phyloP scores from a whole-genome alignment of 1,140 invertebrate genomes.

The Drosophila repleta region DNA sequence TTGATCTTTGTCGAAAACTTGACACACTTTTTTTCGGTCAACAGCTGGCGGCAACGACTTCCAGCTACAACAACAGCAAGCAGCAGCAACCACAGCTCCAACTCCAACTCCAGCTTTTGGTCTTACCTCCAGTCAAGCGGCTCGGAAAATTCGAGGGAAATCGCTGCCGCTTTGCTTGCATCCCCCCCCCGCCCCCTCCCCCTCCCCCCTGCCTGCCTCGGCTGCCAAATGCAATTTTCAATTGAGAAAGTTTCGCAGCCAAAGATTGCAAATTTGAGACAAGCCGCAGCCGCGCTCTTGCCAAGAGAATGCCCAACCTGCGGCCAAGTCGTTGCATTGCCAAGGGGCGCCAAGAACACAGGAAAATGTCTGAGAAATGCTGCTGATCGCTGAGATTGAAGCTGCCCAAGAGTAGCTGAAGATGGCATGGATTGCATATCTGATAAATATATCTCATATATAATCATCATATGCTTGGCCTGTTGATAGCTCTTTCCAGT shows the following conservation, averaged over 20 bases:
- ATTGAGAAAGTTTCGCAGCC: conserved; percentile 70
- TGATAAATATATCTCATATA: too few relatives aligned
- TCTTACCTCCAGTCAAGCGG: conserved; percentile 38
- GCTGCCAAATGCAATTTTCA: conserved; percentile 70
- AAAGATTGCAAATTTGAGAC: conserved; percentile 74
- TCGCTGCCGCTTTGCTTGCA: conserved; percentile 19
- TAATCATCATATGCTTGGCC: too few relatives aligned
- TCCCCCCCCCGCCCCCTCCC: not conserved
- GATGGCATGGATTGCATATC: too few relatives aligned
- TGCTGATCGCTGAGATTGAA: too few relatives aligned
- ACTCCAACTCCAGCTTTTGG: conserved; percentile 68
- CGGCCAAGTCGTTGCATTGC: conserved; percentile 46
- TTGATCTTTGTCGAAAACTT: conserved; percentile 79
- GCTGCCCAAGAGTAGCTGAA: too few relatives aligned
- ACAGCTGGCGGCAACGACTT: conserved; percentile 59
- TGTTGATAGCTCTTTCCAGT: too few relatives aligned
- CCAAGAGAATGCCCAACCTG: conserved; percentile 19
- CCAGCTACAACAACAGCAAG: conserved; percentile 12
- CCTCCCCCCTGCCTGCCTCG: conserved; percentile 5
- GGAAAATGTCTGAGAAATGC: not conserved
- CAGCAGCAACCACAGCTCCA: conserved; percentile 11
- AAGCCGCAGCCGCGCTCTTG: not conserved
- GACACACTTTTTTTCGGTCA: conserved; percentile 78
- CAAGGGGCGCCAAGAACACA: conserved; percentile 46
- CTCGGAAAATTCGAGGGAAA: conserved; percentile 58